Evolutionary conservation across 2,113 vertebrate species (phyloP), one percentile per base, ranked within the genome.

Genomic region (Alectura lathami): DNA sequence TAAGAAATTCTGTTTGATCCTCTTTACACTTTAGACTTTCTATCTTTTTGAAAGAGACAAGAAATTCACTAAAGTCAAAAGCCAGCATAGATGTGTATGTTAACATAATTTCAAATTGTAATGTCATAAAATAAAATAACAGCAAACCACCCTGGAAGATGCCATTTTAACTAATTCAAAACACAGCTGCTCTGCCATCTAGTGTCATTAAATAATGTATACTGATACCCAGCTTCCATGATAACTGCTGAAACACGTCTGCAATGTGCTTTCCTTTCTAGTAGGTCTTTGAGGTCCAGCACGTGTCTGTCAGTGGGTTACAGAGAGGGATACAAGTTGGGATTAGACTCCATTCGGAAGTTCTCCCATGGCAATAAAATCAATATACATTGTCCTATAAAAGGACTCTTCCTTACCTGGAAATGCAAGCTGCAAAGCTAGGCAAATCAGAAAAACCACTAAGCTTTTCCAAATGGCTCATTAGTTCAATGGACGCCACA

Each of bases 161-260:
- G 54, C 4, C 27, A 38, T 73, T 81, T 83, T 47, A 81, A 69
- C 53, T 82, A 84, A 86, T 78, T 80, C 80, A 73, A 86, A 95
- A 57, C 60, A 64, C 86, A 92, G 66, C 80, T 91, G 85, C 83
- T 92, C 90, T 96, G 94, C 95, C 95, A 95, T 69, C 96, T 96
- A 96, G 94, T 93, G 95, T 95, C 83, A 62, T 16, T 76, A 36
- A 73, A 43, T 48, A 86, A 86, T 4, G 22, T 27, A 43, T 77
- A 14, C 27, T 59, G 63, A 83, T 53, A 21, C 9, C 6, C 34
- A 78, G 0, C 20, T 83, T 90, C 26, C 36, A 40, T 8, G 2
- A 8, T 22, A 43, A 34, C 24, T 70, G 64, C 43, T 72, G 79
- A 77, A 94, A 67, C 17, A 24, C 20, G 13, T 47, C 47, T 48